Base-by-base conservation (phyloP, 2,888 invertebrate species). In the Synanthedon myopaeformis region DNA sequence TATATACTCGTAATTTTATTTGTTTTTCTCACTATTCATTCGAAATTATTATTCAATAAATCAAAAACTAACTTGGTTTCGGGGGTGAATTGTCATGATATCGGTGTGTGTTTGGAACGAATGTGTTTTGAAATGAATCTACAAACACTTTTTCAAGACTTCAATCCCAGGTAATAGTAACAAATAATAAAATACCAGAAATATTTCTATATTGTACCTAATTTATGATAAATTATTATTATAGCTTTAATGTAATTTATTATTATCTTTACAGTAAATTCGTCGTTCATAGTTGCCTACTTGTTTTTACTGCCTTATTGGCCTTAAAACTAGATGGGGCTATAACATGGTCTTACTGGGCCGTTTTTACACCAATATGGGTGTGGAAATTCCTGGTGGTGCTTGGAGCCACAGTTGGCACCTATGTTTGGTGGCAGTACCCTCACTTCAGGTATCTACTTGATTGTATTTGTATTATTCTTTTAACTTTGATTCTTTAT, bases 321-420 rank as follows among this genome's bases (percentile, higher is more conserved):
- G 94, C 98, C 12, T 89, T 99, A 67, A 92, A 95, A 68, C 89
- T 97, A 64, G 99, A 99, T 87, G 92, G 93, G 59, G 91, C 91
- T 57, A 92, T 96, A 73, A 91, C 94, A 72, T 97, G 97, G 96
- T 96, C 96, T 51, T 98, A 94, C 82, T 98, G 98, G 97, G 92
- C 95, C 6, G 93, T 99, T 49, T 99, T 99, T 81, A 91, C 94
- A 17, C 99, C 99, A 52, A 92, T 99, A 72, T 99, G 98, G 98
- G 91, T 97, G 64, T 99, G 99, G 97, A 99, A 99, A 77, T 90
- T 92, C 58, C 90, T 97, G 74, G 98, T 97, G 13, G 93, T 98
- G 48, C 72, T 92, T 54, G 99, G 98, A 56, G 97, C 98, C 49
- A 91, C 93, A 51, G 91, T 97, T 55, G 99, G 99, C 52, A 96